Evolutionary conservation across 2,113 vertebrate genomes (phyloP).

Genomic region (Corythornis madagascariensis): DNA sequence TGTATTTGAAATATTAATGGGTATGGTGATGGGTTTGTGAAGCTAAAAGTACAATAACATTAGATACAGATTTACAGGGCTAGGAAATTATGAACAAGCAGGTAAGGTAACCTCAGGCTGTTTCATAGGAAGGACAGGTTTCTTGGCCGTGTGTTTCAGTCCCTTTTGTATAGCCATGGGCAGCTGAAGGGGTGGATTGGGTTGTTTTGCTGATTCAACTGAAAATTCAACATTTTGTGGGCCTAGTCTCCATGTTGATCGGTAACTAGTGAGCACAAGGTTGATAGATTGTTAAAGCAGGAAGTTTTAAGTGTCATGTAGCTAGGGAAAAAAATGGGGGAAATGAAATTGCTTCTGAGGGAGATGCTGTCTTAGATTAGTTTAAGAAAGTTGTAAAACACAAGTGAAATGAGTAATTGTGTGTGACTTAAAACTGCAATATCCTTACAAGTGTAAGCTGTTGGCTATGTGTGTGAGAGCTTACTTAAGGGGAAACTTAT

Average conservation of each 20-base stretch:
- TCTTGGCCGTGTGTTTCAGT: not conserved
- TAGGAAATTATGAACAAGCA: not conserved
- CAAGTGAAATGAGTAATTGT: not conserved
- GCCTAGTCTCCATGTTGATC: accelerated
- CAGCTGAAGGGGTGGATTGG: not conserved
- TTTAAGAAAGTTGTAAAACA: not conserved
- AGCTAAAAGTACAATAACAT: not conserved
- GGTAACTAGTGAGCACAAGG: not conserved
- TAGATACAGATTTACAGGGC: accelerated
- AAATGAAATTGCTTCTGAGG: not conserved
- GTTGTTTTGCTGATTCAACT: not conserved
- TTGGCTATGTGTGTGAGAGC: not conserved
- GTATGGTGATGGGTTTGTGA: not conserved
- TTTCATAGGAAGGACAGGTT: not conserved
- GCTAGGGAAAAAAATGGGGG: not conserved
- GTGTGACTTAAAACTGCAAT: not conserved
- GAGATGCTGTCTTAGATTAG: not conserved
- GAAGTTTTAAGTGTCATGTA: not conserved
- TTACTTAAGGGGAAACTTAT: not conserved
- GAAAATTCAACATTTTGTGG: not conserved
- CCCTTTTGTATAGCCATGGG: accelerated
- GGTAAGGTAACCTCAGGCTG: accelerated
- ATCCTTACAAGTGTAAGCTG: not conserved
- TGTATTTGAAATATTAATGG: not conserved
- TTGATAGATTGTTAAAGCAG: not conserved